Conservation (phyloP, 2,797 vertebrate species). For the Oreortyx pictus region DNA sequence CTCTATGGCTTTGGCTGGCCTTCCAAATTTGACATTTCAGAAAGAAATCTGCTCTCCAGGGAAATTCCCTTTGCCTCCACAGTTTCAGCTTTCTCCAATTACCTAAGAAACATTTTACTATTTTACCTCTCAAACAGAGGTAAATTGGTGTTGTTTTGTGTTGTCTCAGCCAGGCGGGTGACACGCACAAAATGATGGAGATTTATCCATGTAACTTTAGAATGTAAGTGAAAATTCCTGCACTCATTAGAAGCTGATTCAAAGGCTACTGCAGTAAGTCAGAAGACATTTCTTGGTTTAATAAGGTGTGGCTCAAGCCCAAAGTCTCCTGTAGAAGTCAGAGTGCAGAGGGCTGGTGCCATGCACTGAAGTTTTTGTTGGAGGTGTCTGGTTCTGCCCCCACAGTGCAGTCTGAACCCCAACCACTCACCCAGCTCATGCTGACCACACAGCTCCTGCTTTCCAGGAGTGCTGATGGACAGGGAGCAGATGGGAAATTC, state of each 20-base stretch:
- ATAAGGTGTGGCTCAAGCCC: background rate
- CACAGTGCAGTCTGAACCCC: accelerated
- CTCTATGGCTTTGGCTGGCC: background rate
- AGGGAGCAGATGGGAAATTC: background rate
- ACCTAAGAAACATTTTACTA: constrained; percentile 42
- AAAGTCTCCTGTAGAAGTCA: background rate
- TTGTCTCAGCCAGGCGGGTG: background rate
- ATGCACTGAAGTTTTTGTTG: accelerated
- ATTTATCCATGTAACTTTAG: background rate
- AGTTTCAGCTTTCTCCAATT: constrained; percentile 58
- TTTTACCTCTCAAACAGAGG: constrained; percentile 54
- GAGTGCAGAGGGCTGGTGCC: background rate
- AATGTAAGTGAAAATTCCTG: background rate
- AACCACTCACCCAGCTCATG: background rate
- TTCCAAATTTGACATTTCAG: constrained; percentile 59
- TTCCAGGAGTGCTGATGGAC: background rate
- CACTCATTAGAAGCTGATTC: background rate
- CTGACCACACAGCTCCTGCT: accelerated
- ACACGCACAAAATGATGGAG: background rate
- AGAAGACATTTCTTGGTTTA: background rate
- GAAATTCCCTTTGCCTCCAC: constrained; percentile 66
- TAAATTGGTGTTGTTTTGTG: background rate
- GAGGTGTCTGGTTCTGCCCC: accelerated
- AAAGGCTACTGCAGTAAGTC: background rate
- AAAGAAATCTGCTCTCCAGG: constrained; percentile 56